Percentiles rank a stretch among this genome's conserved stretches.
Conservation (phyloP, 2,888 invertebrate genomes). For the Brachycybe producta region DNA sequence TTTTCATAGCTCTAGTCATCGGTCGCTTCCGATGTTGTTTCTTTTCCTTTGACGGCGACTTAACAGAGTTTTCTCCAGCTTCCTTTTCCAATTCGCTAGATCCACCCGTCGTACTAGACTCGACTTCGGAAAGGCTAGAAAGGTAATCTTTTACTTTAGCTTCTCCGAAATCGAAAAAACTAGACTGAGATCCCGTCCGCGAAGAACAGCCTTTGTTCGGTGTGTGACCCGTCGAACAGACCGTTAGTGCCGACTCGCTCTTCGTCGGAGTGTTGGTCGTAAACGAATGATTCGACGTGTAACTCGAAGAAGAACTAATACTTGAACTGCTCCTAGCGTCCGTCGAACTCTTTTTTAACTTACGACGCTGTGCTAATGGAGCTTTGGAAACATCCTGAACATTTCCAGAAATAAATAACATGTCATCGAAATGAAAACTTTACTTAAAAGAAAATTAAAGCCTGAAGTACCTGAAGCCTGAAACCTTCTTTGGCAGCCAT, state of each 20-base stretch:
- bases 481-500: constrained; percentile 58
- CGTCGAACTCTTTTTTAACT: constrained; percentile 43
- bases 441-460: no score
- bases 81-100: not conserved
- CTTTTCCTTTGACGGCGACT: not conserved
- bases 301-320: constrained; percentile 35
- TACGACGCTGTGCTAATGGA: constrained; percentile 53
- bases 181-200: constrained; percentile 22
- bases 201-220: not conserved
- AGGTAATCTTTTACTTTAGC: constrained; percentile 40
- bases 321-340: constrained; percentile 37
- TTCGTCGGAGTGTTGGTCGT: constrained; percentile 35
- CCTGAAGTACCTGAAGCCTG: constrained; percentile 40
- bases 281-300: constrained; percentile 34
- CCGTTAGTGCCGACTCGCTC: constrained; percentile 26
- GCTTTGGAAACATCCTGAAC: constrained; percentile 55
- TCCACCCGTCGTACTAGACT: constrained; percentile 28
- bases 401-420: not conserved
- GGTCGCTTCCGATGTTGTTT: constrained; percentile 13
- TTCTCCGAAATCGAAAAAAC: constrained; percentile 39
- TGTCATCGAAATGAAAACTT: no score
- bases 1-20: constrained; percentile 23
- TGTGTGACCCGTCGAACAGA: constrained; percentile 26
- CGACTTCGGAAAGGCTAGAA: constrained; percentile 38
- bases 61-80: not conserved